Evolutionary conservation across 2,888 invertebrate genomes (phyloP).

Genomic region (Amphipyra tragopoginis): DNA sequence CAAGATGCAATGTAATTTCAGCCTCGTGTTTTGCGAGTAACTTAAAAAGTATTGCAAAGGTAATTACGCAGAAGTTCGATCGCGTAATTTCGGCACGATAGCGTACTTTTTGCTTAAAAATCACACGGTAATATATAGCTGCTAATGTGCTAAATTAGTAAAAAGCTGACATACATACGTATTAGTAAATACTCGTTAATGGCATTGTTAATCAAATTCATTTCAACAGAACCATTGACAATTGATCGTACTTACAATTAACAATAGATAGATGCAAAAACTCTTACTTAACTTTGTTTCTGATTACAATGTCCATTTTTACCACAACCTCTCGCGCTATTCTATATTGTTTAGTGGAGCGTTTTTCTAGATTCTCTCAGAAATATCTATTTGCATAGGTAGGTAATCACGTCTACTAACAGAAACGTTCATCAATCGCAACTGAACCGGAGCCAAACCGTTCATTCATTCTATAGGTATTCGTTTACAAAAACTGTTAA

Average conservation of each 20-base stretch:
- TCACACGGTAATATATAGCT: too few relatives aligned
- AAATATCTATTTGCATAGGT: neutral
- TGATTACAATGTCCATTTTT: conserved; percentile 20
- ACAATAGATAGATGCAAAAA: conserved; percentile 39
- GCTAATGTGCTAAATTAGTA: neutral
- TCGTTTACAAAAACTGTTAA: too few relatives aligned
- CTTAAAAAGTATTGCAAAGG: too few relatives aligned
- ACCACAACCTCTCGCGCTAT: neutral
- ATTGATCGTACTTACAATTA: conserved; percentile 18
- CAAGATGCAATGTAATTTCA: too few relatives aligned
- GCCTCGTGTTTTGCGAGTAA: too few relatives aligned
- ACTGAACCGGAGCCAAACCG: too few relatives aligned
- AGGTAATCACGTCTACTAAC: too few relatives aligned
- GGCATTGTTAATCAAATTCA: conserved; percentile 35
- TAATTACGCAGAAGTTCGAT: too few relatives aligned
- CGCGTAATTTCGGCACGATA: too few relatives aligned
- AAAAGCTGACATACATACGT: conserved; percentile 20
- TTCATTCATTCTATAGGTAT: too few relatives aligned
- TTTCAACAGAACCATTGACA: conserved; percentile 35
- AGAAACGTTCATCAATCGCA: too few relatives aligned
- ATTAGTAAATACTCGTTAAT: conserved; percentile 17
- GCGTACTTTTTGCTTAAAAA: too few relatives aligned
- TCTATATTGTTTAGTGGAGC: neutral
- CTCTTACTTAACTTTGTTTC: conserved; percentile 10
- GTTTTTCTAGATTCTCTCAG: conserved; percentile 16